A percentile compares a stretch with the other conserved stretches of the same genome.
Evolutionary conservation across 2,113 vertebrate species (phyloP).

Genomic region (Cheilinus undulatus): DNA sequence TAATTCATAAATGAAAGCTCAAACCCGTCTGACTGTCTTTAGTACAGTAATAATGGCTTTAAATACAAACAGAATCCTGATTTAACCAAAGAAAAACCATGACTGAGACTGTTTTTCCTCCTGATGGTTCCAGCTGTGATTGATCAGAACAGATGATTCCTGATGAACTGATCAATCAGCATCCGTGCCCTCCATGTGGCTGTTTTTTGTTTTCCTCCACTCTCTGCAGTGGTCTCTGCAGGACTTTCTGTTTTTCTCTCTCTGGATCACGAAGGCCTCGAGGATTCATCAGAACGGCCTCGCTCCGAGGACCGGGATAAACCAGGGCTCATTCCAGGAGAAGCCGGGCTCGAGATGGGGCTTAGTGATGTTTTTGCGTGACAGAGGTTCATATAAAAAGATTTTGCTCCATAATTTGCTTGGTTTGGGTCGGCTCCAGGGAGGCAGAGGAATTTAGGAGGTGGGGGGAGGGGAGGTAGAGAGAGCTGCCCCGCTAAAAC

Average conservation of each 20-base stretch:
- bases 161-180: conserved; percentile 23
- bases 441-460: conserved; percentile 62
- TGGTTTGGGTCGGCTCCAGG: conserved; percentile 75
- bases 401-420: conserved; percentile 76
- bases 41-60: no score
- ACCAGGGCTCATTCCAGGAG: conserved; percentile 23
- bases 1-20: no score
- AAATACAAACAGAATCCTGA: no score
- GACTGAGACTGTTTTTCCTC: no score
- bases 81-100: no score
- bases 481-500: conserved; percentile 61
- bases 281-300: conserved; percentile 53
- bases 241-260: conserved; percentile 37
- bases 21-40: no score
- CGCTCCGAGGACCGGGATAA: conserved; percentile 26
- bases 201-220: conserved; percentile 17
- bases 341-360: conserved; percentile 41
- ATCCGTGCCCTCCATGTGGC: conserved; percentile 2
- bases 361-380: conserved; percentile 71
- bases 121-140: conserved; percentile 10
- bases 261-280: conserved; percentile 51
- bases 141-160: no score
- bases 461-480: conserved; percentile 38
- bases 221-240: conserved; percentile 57
- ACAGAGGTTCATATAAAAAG: conserved; percentile 79